Percentiles rank a stretch among this genome's conserved stretches.
Conservation (phyloP, 2,797 vertebrate genomes). For the Poeciliopsis paucimaculata region DNA sequence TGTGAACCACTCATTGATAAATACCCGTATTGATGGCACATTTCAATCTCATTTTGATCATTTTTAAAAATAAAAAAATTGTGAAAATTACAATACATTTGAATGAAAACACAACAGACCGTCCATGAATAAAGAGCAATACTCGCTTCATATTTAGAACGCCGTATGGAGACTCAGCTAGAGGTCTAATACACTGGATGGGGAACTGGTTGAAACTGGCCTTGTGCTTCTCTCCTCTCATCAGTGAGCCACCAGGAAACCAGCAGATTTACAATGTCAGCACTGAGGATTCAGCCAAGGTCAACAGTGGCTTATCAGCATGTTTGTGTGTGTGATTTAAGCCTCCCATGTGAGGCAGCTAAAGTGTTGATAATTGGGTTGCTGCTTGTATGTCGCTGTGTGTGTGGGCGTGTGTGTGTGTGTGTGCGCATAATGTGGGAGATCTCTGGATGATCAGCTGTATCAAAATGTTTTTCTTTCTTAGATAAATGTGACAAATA, state of each 20-base stretch:
- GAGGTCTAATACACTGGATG: conserved; percentile 2
- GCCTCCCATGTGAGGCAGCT: conserved; percentile 28
- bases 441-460: conserved; percentile 12
- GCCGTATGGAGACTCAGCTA: not conserved
- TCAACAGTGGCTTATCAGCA: conserved; percentile 45
- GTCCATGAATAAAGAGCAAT: not conserved
- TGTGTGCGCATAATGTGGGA: conserved; percentile 20
- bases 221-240: conserved; percentile 17
- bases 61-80: not conserved
- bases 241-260: conserved; percentile 32
- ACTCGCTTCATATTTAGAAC: not conserved
- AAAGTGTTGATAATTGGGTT: conserved; percentile 40
- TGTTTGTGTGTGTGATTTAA: conserved; percentile 47
- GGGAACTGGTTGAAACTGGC: conserved; percentile 26
- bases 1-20: not conserved
- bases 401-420: conserved; percentile 8
- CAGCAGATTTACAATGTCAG: conserved; percentile 54
- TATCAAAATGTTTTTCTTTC: conserved; percentile 16
- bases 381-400: not conserved
- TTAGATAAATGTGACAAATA: conserved; percentile 3
- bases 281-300: conserved; percentile 44
- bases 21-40: not conserved
- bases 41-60: not conserved
- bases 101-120: not conserved
- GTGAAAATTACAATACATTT: not conserved